Evolutionary conservation across 2,888 invertebrate genomes (phyloP).

Genomic region (Hipparchia semele): DNA sequence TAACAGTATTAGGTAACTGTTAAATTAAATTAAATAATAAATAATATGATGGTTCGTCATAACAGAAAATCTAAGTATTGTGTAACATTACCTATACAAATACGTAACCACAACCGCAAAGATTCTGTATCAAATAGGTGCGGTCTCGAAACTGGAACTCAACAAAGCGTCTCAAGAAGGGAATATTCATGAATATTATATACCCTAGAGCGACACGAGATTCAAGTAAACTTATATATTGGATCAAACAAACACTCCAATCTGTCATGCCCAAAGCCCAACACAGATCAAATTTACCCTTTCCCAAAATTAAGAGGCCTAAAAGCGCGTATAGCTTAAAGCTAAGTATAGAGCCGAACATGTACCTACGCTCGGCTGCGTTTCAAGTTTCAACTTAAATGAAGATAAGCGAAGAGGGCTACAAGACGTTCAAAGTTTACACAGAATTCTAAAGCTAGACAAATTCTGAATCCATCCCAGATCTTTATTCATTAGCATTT

Average conservation of each 20-base stretch:
- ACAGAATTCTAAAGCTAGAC: too few relatives aligned
- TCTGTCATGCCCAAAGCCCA: not conserved
- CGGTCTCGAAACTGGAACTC: conserved; percentile 8
- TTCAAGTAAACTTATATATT: conserved; percentile 5
- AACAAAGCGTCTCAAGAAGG: not conserved
- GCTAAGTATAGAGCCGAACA: not conserved
- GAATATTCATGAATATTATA: conserved; percentile 10
- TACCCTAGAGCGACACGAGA: not conserved
- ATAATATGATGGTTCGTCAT: not conserved
- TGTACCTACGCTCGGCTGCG: not conserved
- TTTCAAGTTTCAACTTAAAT: not conserved
- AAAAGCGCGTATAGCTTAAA: conserved; percentile 17
- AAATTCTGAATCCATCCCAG: too few relatives aligned
- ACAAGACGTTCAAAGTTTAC: too few relatives aligned
- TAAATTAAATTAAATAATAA: not conserved
- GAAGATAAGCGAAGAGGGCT: not conserved
- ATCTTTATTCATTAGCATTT: too few relatives aligned
- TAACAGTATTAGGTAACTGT: not conserved
- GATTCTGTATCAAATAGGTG: not conserved
- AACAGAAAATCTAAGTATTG: not conserved
- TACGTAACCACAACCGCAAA: not conserved
- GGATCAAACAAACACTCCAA: not conserved
- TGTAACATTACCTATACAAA: conserved; percentile 4
- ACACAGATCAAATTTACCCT: conserved; percentile 8
- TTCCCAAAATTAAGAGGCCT: conserved; percentile 20